Evolutionary conservation across 2,113 vertebrate species (phyloP).

Genomic region (Naja naja): DNA sequence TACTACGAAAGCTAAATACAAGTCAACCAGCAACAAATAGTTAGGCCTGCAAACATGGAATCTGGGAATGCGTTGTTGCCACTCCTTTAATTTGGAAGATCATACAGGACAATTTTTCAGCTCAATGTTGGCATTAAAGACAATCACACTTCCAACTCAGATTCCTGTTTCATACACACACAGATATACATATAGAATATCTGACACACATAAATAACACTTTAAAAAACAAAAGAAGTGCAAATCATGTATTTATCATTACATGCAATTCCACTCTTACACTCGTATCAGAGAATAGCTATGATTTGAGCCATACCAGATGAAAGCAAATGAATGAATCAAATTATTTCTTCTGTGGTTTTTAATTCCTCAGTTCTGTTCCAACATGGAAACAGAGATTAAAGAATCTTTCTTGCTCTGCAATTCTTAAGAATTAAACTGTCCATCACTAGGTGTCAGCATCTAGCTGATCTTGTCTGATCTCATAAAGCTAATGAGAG

Average conservation of each 20-base stretch:
- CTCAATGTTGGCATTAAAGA: background rate
- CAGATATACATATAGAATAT: too few relatives aligned
- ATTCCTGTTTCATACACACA: background rate
- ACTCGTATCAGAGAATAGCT: background rate
- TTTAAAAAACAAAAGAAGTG: background rate
- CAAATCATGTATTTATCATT: background rate
- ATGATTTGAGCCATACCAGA: background rate
- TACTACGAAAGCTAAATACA: background rate
- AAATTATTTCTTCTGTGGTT: background rate
- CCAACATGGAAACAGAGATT: background rate
- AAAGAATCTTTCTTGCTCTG: background rate
- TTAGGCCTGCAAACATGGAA: background rate
- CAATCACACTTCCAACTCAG: too few relatives aligned
- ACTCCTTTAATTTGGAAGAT: background rate
- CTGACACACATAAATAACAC: too few relatives aligned
- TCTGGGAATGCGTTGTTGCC: background rate
- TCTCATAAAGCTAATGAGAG: background rate
- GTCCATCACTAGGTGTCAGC: background rate
- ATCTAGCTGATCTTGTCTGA: background rate
- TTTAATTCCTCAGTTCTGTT: background rate
- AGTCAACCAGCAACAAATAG: background rate
- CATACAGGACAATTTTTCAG: background rate
- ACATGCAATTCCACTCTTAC: background rate
- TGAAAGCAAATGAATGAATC: background rate
- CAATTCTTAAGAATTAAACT: background rate